Percentiles rank a stretch among this genome's conserved stretches.
Conservation (phyloP, 1,140 invertebrate genomes). For the honey bee (Apis mellifera) region Amel_HAv3.1 CM009933.2:432501-433000, state of each 20-base stretch:
- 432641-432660: neutral
- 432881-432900: constrained; percentile 96
- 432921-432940: neutral
- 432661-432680: no score
- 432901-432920: constrained; percentile 82
- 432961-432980: neutral
- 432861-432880: constrained; percentile 96
- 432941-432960: neutral
- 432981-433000: constrained; percentile 94
- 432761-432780: constrained; percentile 96
- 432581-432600: constrained; percentile 98
- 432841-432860: constrained; percentile 95
- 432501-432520: constrained; percentile 75
- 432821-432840: constrained; percentile 99
- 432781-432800: constrained; percentile 91
- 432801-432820: constrained; percentile 99
- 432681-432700: neutral
- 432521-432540: constrained; percentile 92
- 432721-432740: constrained; percentile 87
- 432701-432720: constrained; percentile 9
- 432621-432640: neutral
- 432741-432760: constrained; percentile 97
- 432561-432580: constrained; percentile 99
- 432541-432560: constrained; percentile 98
- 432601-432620: constrained; percentile 84